Percentiles rank a stretch among this genome's conserved stretches.
These are phyloP conservation scores for Machimus atricapillus DNA, from an alignment of 2,888 invertebrate species.

Conservation along the genomic window DNA sequence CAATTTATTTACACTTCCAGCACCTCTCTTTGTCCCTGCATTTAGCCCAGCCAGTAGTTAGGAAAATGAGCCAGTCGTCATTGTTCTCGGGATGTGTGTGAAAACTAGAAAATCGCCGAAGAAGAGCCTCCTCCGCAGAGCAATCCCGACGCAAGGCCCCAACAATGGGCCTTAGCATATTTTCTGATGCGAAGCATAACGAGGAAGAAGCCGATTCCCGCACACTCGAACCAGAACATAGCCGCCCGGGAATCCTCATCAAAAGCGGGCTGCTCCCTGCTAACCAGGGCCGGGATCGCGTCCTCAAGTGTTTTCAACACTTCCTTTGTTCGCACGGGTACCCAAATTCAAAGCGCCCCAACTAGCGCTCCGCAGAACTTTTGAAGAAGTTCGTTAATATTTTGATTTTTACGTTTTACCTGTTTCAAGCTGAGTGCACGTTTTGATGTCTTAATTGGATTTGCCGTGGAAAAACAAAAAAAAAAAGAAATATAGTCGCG, in stretches of 20 bases:
- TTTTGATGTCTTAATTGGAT: slow-evolving; percentile 40
- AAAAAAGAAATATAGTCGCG: neutral
- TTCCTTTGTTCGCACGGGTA: slow-evolving; percentile 6
- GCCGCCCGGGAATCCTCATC: neutral
- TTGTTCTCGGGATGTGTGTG: neutral
- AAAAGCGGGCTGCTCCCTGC: neutral
- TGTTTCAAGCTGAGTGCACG: slow-evolving; percentile 22
- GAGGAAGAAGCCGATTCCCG: neutral
- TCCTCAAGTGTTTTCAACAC: slow-evolving; percentile 8
- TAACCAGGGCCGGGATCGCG: neutral
- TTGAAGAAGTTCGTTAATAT: slow-evolving; percentile 7
- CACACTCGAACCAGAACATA: neutral
- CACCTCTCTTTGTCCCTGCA: neutral
- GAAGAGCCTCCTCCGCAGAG: neutral
- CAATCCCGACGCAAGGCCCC: neutral
- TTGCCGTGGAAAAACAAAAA: neutral
- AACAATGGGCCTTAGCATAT: slow-evolving; percentile 4
- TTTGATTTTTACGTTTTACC: neutral
- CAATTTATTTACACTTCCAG: neutral
- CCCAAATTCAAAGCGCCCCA: neutral
- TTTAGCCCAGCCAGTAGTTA: neutral
- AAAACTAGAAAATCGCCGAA: neutral
- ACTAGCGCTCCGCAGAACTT: neutral
- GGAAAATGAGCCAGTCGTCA: neutral
- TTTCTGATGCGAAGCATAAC: slow-evolving; percentile 16